phyloP scores from a whole-genome alignment of 2,797 vertebrate genomes.

The Aplochiton taeniatus region DNA sequence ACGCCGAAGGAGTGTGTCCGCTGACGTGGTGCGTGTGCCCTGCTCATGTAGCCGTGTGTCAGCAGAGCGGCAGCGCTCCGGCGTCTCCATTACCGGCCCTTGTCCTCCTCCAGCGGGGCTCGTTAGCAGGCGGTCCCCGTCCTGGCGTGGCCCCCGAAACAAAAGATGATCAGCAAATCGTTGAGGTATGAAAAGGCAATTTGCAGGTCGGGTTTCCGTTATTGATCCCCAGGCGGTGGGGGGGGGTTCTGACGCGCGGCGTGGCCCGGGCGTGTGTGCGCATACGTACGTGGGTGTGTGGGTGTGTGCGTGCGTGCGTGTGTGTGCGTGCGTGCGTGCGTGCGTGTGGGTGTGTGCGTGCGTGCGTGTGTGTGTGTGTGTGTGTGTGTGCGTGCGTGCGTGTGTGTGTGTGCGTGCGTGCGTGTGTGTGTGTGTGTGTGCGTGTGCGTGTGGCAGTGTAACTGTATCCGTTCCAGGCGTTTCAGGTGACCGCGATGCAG shows the following conservation, averaged over 20 bases:
- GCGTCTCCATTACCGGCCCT: slow-evolving; percentile 2
- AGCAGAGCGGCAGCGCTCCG: not conserved
- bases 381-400: slow-evolving; percentile 1
- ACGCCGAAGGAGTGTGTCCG: not conserved
- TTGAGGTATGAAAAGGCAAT: slow-evolving; percentile 55
- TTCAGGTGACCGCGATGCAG: not conserved
- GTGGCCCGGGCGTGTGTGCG: slow-evolving; percentile 8
- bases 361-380: slow-evolving; percentile 8
- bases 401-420: too few species aligned
- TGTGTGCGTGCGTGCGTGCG: slow-evolving; percentile 12
- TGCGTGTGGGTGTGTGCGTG: not conserved
- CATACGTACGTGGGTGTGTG: not conserved
- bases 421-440: slow-evolving; percentile 12
- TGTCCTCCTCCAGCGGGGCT: not conserved
- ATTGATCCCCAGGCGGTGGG: too few species aligned
- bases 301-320: slow-evolving; percentile 7
- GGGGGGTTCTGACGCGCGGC: not conserved
- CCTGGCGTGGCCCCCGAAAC: slow-evolving; percentile 30
- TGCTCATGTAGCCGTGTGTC: not conserved
- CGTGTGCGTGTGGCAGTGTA: not conserved
- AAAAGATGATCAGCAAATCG: slow-evolving; percentile 50
- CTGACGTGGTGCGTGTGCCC: not conserved
- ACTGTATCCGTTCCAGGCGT: not conserved
- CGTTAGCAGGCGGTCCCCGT: not conserved
- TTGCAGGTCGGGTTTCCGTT: slow-evolving; percentile 44